A percentile compares a stretch with the other conserved stretches of the same genome.
phyloP scores from a whole-genome alignment of 2,797 vertebrate genomes.

The Cottoperca gobio region DNA sequence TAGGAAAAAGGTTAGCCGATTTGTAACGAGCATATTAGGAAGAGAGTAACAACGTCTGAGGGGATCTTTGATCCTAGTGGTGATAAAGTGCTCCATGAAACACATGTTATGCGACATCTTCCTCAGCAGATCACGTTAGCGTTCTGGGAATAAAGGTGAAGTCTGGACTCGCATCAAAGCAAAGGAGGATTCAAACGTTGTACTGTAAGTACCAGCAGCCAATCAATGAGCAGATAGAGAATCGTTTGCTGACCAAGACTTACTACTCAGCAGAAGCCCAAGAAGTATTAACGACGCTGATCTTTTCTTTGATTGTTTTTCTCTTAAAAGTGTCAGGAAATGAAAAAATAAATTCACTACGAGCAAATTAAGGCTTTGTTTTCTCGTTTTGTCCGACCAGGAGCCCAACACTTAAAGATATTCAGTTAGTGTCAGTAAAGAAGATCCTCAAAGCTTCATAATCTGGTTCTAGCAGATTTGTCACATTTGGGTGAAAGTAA shows the following conservation, averaged over 20 bases:
- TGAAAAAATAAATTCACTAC: no score
- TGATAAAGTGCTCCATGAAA: slow-evolving; percentile 50
- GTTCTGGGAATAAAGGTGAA: slow-evolving; percentile 39
- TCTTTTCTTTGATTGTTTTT: no score
- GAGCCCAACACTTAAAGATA: not conserved
- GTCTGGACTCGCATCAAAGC: slow-evolving; percentile 8
- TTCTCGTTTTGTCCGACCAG: not conserved
- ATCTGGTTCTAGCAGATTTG: not conserved
- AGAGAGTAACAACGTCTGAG: not conserved
- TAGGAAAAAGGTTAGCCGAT: slow-evolving; percentile 53
- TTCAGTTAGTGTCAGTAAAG: not conserved
- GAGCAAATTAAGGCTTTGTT: no score
- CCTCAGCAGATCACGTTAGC: slow-evolving; percentile 34
- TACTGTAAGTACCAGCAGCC: not conserved
- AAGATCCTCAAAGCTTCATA: not conserved
- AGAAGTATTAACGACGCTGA: not conserved
- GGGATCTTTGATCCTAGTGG: slow-evolving; percentile 38
- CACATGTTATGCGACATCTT: slow-evolving; percentile 33
- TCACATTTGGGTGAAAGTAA: not conserved
- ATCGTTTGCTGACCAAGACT: slow-evolving; percentile 12
- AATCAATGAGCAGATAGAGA: slow-evolving; percentile 30
- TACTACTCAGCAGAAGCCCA: not conserved
- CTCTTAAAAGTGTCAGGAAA: not conserved
- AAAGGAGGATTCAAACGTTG: slow-evolving; percentile 17
- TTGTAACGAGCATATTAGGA: slow-evolving; percentile 41